Conservation (phyloP, 2,113 vertebrate genomes). For the Podocnemis expansa region DNA sequence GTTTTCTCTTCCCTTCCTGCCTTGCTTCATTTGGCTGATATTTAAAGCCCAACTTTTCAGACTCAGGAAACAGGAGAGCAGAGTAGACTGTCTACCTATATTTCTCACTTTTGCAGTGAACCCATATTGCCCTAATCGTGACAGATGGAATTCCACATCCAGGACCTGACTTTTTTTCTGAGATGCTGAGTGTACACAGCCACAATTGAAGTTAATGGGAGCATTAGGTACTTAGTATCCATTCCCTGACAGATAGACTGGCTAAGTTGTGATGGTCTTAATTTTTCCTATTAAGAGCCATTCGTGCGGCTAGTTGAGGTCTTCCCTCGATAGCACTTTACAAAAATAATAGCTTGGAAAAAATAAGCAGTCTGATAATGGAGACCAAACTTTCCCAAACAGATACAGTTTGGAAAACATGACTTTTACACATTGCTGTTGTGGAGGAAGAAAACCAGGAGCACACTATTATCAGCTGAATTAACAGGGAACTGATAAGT, state of each 20-base stretch:
- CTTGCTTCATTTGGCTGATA: neutral
- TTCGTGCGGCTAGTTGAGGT: neutral
- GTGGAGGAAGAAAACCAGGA: neutral
- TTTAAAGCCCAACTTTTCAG: neutral
- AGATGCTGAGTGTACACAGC: neutral
- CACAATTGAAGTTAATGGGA: neutral
- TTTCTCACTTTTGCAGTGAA: neutral
- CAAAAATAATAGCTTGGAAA: neutral
- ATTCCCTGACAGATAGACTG: neutral
- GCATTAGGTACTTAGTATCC: neutral
- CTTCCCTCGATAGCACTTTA: neutral
- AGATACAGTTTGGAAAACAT: conserved; percentile 34
- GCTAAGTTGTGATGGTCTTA: neutral
- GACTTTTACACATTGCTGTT: conserved; percentile 11
- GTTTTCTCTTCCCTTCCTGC: neutral
- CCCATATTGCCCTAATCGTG: neutral
- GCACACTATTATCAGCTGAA: neutral
- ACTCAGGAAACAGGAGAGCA: neutral
- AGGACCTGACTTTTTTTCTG: neutral
- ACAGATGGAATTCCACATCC: neutral
- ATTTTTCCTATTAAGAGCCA: neutral
- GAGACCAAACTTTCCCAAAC: conserved; percentile 15
- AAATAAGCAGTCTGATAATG: neutral
- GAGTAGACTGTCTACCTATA: neutral
- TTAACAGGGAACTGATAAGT: neutral